Base-by-base conservation (phyloP, 2,888 invertebrate genomes). In the Ornithoptera priamus region DNA sequence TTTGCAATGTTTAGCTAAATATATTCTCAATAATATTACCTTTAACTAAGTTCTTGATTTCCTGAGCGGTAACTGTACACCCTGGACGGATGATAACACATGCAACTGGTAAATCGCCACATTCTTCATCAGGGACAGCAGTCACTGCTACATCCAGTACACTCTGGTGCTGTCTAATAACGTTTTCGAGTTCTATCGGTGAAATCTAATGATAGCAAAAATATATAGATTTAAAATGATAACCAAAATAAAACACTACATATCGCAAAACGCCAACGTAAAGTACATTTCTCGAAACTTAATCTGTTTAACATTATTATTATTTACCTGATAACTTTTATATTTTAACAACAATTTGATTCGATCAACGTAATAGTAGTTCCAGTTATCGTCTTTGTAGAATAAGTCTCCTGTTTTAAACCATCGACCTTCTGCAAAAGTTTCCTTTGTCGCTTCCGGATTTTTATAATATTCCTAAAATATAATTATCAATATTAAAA, bases 331-430 rank as follows among this genome's bases (percentile, higher is more conserved):
- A 82, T 89, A 83, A 58, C 82, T 87, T 72, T 79, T 88, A 74
- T 89, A 94, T 76, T 93, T 94, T 8, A 94, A 79, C 72, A 94
- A 79, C 72, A 92, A 84, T 73, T 94, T 94, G 7, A 92, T 85
- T 30, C 94, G 83, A 56, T 93, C 94, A 0, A 93, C 85, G 56
- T 90, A 86, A 78, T 81, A 93, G 70, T 88, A 90, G 73, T 92
- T 88, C 73, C 82, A 83, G n/a, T 90, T 82, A 20, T 90, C 86
- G 72, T 94, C 93, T 72, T 91, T 90, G 72, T 91, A 93, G 30
- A 89, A 85, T 30, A 93, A 79, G 72, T 94, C 94, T 0, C 94
- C 94, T 1, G 93, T 91, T 74, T 86, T 90, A 50, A 93, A 79
- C 91, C 92, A 94, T 3, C 92, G 85, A 39, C 88, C 89, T n/a